phyloP scores from a whole-genome alignment of 1,140 invertebrate genomes.

The Bombus impatiens region DNA sequence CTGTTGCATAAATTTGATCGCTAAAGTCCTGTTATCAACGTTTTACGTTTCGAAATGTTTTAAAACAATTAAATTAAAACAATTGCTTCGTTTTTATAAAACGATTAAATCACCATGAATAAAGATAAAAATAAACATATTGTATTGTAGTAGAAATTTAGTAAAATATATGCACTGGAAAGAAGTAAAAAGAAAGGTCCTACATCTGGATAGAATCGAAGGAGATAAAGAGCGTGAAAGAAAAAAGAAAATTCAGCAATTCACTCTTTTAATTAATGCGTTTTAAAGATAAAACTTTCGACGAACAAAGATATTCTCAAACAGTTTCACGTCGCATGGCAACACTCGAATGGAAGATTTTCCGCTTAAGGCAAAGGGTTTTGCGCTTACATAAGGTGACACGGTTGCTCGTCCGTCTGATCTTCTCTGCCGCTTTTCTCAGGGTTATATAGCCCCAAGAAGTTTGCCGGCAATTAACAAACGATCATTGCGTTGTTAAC shows the following conservation, averaged over 20 bases:
- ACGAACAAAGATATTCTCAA: background rate
- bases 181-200: background rate
- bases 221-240: too few species aligned
- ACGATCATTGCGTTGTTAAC: background rate
- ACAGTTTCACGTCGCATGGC: background rate
- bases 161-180: background rate
- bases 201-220: too few species aligned
- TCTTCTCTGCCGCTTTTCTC: background rate
- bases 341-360: background rate
- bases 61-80: too few species aligned
- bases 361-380: background rate
- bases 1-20: conserved; percentile 12
- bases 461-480: conserved; percentile 8
- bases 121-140: background rate
- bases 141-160: background rate
- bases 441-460: background rate
- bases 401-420: background rate
- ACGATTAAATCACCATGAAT: background rate
- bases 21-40: background rate
- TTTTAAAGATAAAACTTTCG: background rate
- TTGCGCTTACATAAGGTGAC: background rate
- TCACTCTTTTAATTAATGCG: background rate
- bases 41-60: background rate
- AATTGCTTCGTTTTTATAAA: background rate
- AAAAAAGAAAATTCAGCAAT: background rate